Evolutionary conservation across 1,140 invertebrate genomes (phyloP), one percentile per base, ranked within the genome.

Genomic region (Penaeus chinensis): DNA sequence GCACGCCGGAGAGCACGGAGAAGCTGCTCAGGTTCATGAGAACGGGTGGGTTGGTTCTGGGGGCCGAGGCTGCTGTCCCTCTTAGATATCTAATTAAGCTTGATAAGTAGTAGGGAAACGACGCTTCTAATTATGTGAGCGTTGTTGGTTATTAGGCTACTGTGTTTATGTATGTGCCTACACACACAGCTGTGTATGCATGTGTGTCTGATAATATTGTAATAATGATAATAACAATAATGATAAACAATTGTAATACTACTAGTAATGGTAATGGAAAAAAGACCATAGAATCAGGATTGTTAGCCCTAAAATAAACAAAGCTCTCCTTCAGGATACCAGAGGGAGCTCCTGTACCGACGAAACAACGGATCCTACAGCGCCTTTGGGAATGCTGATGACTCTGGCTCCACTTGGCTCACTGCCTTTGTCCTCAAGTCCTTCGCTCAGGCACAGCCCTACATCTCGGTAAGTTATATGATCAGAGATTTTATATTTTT

Each of bases 401-500:
- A 96, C 78, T 32, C 37, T 19, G 95, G 96, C 0, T 97, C 96
- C 22, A 96, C 95, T 66, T 97, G 96, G 95, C 92, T 97, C n/a
- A 97, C 96, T 0, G 96, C 96, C 0, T 97, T 97, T 92, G 95
- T 96, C 19, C 92, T 97, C 0, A 94, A 95, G 90, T 96, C 95
- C 7, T 94, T 97, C 89, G 93, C 94, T 8, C 94, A 95, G 90
- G 95, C 95, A 2, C 92, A 93, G 37, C 90, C 91, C 0, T 94
- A 94, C 89, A 95, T 96, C 85, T 93, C 93, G 84, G 94, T 97
- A n/a, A 95, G 96, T 89, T 80, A 92, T 20, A 10, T 27, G 13
- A 8, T 54, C 47, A 90, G 92, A n/a, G 91, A 93, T 92, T 1
- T 94, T 93, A 92, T 91, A 94, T 54, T 13, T 11, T 54, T 13